A percentile compares a stretch with the other conserved stretches of the same genome.
Evolutionary conservation across 2,888 invertebrate species (phyloP).

Genomic region (Drosophila eohydei): DNA sequence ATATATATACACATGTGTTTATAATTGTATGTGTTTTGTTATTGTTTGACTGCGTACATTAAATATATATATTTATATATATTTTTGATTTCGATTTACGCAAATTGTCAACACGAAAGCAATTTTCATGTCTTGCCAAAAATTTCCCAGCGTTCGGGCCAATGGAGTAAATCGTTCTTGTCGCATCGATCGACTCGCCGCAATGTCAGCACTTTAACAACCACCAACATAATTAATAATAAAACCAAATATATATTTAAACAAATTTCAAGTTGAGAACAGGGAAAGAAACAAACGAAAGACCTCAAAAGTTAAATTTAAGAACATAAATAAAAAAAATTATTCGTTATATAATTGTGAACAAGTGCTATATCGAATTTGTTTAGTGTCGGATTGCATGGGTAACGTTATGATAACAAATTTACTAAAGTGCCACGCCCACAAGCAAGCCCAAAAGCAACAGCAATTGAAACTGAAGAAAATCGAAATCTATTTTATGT

Average conservation of each 20-base stretch:
- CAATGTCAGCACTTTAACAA: slow-evolving; percentile 61
- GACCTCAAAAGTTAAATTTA: slow-evolving; percentile 5
- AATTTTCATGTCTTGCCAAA: slow-evolving; percentile 73
- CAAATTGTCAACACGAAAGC: slow-evolving; percentile 55
- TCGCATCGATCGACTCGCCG: slow-evolving; percentile 39
- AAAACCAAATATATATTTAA: slow-evolving; percentile 4
- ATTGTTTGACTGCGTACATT: slow-evolving; percentile 1
- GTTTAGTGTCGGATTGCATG: slow-evolving; percentile 65
- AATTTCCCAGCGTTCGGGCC: slow-evolving; percentile 44
- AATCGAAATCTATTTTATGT: slow-evolving; percentile 83
- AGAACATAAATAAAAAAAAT: background rate
- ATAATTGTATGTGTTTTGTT: slow-evolving; percentile 23
- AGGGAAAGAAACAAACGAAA: background rate
- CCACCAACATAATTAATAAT: slow-evolving; percentile 10
- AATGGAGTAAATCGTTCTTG: slow-evolving; percentile 54
- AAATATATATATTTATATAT: slow-evolving; percentile 1
- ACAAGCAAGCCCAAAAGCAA: slow-evolving; percentile 42
- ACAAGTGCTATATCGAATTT: slow-evolving; percentile 19
- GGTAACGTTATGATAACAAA: slow-evolving; percentile 83
- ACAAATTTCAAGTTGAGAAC: slow-evolving; percentile 5
- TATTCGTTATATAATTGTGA: slow-evolving; percentile 3
- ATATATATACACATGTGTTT: background rate
- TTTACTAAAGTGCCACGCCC: slow-evolving; percentile 67
- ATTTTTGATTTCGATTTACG: slow-evolving; percentile 30
- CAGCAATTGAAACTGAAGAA: slow-evolving; percentile 77